Evolutionary conservation across 2,888 invertebrate genomes (phyloP), one percentile per base, ranked within the genome.

Genomic region (Dicyrtoma fusca): DNA sequence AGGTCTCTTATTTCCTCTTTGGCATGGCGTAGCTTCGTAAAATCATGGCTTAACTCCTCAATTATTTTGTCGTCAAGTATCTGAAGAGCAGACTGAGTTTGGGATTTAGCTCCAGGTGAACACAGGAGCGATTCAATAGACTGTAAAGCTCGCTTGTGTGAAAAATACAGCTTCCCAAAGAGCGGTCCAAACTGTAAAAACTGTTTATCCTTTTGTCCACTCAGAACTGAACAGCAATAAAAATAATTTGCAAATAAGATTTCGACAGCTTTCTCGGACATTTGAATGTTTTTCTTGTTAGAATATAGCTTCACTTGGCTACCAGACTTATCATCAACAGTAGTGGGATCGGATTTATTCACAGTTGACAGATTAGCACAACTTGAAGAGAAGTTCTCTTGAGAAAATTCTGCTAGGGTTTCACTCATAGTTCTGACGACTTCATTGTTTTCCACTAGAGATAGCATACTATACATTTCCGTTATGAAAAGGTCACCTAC

Each of bases 401-500:
- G 10, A 1, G 65, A 25, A 34, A 49, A 51, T n/a, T 51, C 34
- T 13, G 26, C 65, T n/a, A 65, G 11, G 8, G 49, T 49, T 1
- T 65, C 51, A 25, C 26, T 26, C 65, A 65, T 65, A 25, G 14
- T 25, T 17, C 51, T 25, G 19, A 65, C 65, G 14, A 65, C 49
- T 51, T 26, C 34, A 65, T 51, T 51, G 49, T 51, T 51, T n/a
- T 51, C 47, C 10, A 65, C 23, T 51, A 51, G 49, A 8, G 51
- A 21, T 0, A 65, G 65, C 8, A 49, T 13, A 25, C 1, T 34
- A 23, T 51, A 65, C 65, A 65, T 65, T 65, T 65, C 51, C 5
- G 65, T 51, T n/a, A 65, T 51, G 65, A 65, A 51, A 13, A 65
- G 49, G 17, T 65, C 65, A 34, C 65, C 65, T 11, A 65, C 51